Evolutionary conservation across 2,113 vertebrate genomes (phyloP).

Genomic region (Typhlomys cinereus): DNA sequence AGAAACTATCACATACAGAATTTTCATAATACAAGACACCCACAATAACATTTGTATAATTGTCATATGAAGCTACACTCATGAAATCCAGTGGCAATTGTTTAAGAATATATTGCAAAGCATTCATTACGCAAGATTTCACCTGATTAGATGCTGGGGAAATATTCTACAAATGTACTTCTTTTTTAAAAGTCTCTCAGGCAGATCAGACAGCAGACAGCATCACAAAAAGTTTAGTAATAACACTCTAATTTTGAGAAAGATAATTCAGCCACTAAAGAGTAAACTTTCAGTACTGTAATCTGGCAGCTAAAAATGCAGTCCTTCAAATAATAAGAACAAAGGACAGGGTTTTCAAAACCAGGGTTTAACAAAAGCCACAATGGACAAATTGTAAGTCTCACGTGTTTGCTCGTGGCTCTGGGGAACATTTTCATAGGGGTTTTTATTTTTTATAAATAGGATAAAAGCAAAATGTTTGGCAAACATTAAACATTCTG

Average conservation of each 20-base stretch:
- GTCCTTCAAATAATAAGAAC: constrained; percentile 56
- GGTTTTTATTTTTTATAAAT: constrained; percentile 46
- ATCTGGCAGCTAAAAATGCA: constrained; percentile 38
- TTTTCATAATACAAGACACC: background rate
- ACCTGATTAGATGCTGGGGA: background rate
- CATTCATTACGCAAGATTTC: background rate
- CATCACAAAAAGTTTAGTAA: background rate
- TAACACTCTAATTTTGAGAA: background rate
- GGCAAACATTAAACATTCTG: constrained; percentile 27
- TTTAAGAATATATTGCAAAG: background rate
- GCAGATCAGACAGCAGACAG: background rate
- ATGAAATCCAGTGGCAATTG: no score
- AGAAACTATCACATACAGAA: background rate
- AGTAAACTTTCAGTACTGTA: constrained; percentile 25
- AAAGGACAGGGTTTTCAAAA: constrained; percentile 52
- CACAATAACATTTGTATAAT: fast-evolving
- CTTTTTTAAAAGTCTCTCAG: background rate
- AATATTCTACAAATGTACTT: background rate
- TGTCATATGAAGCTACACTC: background rate
- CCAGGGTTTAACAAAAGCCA: constrained; percentile 5
- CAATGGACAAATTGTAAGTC: constrained; percentile 60
- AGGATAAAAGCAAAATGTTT: constrained; percentile 51
- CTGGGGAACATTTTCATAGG: constrained; percentile 34
- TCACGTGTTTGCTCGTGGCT: background rate
- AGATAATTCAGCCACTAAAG: background rate